Base-by-base conservation (phyloP, 2,888 invertebrate species). In the Rhaphigaster nebulosa region DNA sequence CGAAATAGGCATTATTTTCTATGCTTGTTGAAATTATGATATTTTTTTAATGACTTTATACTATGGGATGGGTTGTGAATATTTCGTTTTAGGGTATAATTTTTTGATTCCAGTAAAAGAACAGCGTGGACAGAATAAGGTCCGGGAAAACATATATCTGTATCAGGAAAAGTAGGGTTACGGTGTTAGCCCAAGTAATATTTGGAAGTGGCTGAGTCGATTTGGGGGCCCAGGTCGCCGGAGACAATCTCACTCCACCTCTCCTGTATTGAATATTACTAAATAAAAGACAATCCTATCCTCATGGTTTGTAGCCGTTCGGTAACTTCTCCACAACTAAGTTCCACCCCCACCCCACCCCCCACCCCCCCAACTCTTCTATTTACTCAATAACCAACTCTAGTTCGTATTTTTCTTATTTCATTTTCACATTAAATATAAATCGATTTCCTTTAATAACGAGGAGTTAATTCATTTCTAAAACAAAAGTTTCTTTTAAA, bases 201-300 rank as follows among this genome's bases (percentile, higher is more conserved):
- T 70, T 70, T 70, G 70, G 15, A 70, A 70, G 70, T 70, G 70
- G 70, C 34, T 70, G 70, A 70, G 70, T 70, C 70, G 70, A 70
- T 70, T 70, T 70, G 70, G 70, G 34, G 20, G 70, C 0, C 34
- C 34, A 70, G 70, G 70, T 70, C 70, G 70, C 34, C 12, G 20
- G 70, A 70, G 70, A 70, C 70, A 70, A 70, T 70, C 29, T 1
- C 70, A 70, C 70, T 70, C 70, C 13, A 29, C 34, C 70, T 15
- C 29, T 70, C 34, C 70, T 34, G 34, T 70, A 70, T 70, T 70
- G 70, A 70, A 70, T 70, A 70, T 70, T 70, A 34, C 70, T 70
- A 70, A 70, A 70, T 70, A 70, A 70, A 70, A 70, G 70, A 70
- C 18, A 70, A 70, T 70, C 70, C 70, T 70, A 34, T 20, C 6